These are phyloP conservation scores for Zaprionus obscuricornis DNA, from an alignment of 2,888 invertebrate species.

Conservation along the genomic window DNA sequence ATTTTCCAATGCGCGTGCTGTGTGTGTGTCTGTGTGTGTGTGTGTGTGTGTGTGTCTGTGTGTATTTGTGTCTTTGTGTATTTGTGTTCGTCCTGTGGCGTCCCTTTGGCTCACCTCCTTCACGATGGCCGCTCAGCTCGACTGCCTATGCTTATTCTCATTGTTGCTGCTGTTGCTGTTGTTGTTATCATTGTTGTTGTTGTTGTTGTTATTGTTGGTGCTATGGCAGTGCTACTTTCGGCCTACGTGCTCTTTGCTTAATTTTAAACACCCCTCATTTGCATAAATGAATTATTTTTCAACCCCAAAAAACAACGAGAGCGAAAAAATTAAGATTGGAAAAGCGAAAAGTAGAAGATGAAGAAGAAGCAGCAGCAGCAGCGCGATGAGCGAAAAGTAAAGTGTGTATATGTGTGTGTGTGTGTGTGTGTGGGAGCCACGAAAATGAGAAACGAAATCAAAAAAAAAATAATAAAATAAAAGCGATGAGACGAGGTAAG, in stretches of 20 bases:
- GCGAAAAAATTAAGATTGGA: slow-evolving; percentile 71
- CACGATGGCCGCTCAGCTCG: slow-evolving; percentile 52
- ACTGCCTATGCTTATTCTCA: slow-evolving; percentile 2
- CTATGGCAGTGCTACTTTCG: slow-evolving; percentile 59
- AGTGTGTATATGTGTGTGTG: too few relatives aligned
- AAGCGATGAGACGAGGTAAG: slow-evolving; percentile 36
- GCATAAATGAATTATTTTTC: slow-evolving; percentile 81
- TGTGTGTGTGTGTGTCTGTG: too few relatives aligned
- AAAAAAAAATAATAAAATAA: too few relatives aligned
- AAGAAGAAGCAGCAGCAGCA: slow-evolving; percentile 31
- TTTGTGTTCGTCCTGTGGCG: slow-evolving; percentile 18
- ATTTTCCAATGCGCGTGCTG: slow-evolving; percentile 68
- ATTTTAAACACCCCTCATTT: slow-evolving; percentile 81
- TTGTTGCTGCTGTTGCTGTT: slow-evolving; percentile 28
- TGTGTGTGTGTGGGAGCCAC: slow-evolving; percentile 29
- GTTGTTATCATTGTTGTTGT: slow-evolving; percentile 9
- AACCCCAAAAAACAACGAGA: slow-evolving; percentile 68
- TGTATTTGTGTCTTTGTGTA: too few relatives aligned
- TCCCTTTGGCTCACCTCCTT: slow-evolving; percentile 61
- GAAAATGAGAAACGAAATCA: slow-evolving; percentile 61
- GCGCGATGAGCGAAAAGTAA: too few relatives aligned
- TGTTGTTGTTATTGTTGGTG: slow-evolving; percentile 25
- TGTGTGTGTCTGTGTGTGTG: too few relatives aligned
- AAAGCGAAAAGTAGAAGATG: slow-evolving; percentile 48
- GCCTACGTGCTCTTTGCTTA: slow-evolving; percentile 78